Conservation (phyloP, 2,888 invertebrate species). For the Rugalucina vietnamica region DNA sequence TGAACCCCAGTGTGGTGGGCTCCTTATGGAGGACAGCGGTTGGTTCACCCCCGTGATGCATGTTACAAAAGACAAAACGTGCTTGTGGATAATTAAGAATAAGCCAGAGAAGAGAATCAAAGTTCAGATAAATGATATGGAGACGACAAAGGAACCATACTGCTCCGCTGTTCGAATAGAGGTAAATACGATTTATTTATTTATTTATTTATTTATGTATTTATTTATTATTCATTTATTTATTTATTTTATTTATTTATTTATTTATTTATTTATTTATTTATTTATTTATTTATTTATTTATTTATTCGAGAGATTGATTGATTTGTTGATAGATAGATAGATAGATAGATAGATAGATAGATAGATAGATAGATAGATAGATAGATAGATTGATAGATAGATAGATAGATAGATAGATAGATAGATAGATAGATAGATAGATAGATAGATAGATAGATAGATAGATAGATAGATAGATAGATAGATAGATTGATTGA, state of each 20-base stretch:
- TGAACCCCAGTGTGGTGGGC: not conserved
- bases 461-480: not conserved
- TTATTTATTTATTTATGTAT: too few relatives aligned
- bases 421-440: not conserved
- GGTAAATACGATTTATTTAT: not conserved
- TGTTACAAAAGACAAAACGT: not conserved
- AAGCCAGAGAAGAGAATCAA: not conserved
- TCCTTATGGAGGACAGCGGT: not conserved
- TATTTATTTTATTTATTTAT: too few relatives aligned
- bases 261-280: too few relatives aligned
- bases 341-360: conserved; percentile 7
- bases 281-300: too few relatives aligned
- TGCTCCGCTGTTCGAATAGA: not conserved
- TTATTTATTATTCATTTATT: too few relatives aligned
- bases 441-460: not conserved
- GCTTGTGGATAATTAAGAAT: not conserved
- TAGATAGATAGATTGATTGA: not conserved
- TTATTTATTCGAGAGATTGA: too few relatives aligned
- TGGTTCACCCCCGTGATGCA: not conserved
- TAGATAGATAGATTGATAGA: conserved; percentile 12
- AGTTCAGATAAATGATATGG: not conserved
- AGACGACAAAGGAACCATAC: not conserved
- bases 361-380: conserved; percentile 14
- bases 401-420: conserved; percentile 10
- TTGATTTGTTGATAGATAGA: too few relatives aligned